Base-by-base conservation (phyloP, 2,797 vertebrate species). In the Girardinus metallicus region DNA sequence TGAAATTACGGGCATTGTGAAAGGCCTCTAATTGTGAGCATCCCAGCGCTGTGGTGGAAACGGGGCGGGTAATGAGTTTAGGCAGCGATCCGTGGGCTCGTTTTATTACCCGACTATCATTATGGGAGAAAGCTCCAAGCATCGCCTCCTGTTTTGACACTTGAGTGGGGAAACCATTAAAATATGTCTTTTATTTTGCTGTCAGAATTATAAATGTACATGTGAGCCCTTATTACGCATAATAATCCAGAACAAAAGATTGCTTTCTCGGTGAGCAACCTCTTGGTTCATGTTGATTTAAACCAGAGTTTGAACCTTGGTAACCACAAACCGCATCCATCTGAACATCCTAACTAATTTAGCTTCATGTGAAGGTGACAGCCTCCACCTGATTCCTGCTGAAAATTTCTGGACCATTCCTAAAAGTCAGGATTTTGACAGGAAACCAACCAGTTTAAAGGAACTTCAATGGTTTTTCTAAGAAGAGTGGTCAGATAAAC, bases 21-120 rank as follows among this genome's bases (percentile, higher is more conserved):
- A 53, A 64, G 80, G n/a, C 39, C 55, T 76, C 62, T 82, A 80
- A 81, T 81, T 62, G 62, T 5, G n/a, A 80, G 78, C 83, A 68
- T 66, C 49, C 12, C 66, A 5, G 72, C 1, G 1, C 47, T 23
- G 73, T 62, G 85, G 71, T 13, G 49, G 62, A 75, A 81, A 75
- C 75, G 11, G 79, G 31, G 76, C 47, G 0, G 31, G 36, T 85
- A 83, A 89, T 87, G 85, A 87, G 83, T 86, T 85, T 75, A 84
- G 75, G 77, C 86, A 72, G 76, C 43, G 80, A 88, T 81, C 84
- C 80, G 64, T 75, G 49, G 74, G 71, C 74, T 68, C 47, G 18
- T 83, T 39, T 11, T 70, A 39, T 79, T 73, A 79, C 49, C 60
- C 18, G 34, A 3, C 21, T 34, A 79, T 74, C 53, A 26, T 76